Evolutionary conservation across 2,888 invertebrate species (phyloP), one percentile per base, ranked within the genome.

Genomic region (Dysmachus trigonus): DNA sequence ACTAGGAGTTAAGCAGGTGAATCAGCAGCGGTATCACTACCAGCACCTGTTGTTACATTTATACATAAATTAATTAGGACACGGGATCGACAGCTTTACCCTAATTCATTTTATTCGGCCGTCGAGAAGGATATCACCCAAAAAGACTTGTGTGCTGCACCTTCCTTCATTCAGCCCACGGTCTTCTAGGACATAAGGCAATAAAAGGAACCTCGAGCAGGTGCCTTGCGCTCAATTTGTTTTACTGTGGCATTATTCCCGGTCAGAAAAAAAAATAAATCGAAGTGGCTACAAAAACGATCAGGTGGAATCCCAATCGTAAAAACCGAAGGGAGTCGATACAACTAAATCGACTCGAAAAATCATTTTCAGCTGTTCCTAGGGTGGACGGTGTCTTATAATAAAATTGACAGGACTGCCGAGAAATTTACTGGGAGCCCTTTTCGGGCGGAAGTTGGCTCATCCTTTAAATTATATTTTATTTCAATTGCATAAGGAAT

Each of bases 1-100:
- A 18, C 38, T 77, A 77, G 15, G 38, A 47, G 41, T 2, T 77
- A 47, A 47, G 77, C 77, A 77, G 77, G 77, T 77, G 77, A 77
- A 77, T 77, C 51, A 38, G 18, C 41, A 27, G 18, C 74, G 38
- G 41, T 41, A 76, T 76, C 76, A 76, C 76, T 27, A 41, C 47
- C 6, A 51, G 30, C 77, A 77, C 47, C 77, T 77, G 77, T 77
- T 77, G 77, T 47, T 77, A 77, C 76, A 47, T 41, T 77, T 47
- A 77, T 77, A 77, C 77, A 77, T 77, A 77, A 77, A 77, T 77
- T 77, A 77, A 77, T 77, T 77, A 77, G 77, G 47, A 51, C 47
- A 74, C 74, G 10, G 74, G 74, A 74, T 77, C 77, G 77, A 77
- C 77, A 77, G 41, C 13, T 77, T 47, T 77, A 47, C 77, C 77